Conservation (phyloP, 92 coral and sea anemone genomes). For the Galaxea fascicularis region DNA sequence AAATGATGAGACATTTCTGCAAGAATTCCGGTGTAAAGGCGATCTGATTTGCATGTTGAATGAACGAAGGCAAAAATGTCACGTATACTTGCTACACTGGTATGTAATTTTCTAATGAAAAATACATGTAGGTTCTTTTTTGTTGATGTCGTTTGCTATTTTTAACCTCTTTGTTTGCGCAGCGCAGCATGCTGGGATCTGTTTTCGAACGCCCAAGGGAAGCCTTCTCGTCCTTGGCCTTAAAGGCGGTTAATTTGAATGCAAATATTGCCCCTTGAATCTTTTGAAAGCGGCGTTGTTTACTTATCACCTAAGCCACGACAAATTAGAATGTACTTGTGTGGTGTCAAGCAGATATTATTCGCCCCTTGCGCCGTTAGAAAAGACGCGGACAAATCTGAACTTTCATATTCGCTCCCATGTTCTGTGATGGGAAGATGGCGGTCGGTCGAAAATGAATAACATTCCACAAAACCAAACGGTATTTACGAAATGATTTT, state of each 20-base stretch:
- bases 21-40: neutral
- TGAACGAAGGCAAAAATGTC: neutral
- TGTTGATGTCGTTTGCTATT: neutral
- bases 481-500: neutral
- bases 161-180: neutral
- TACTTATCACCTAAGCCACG: conserved; percentile 49
- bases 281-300: conserved; percentile 36
- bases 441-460: neutral
- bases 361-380: neutral
- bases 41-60: neutral
- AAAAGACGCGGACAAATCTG: conserved; percentile 1
- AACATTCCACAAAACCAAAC: neutral
- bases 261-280: neutral
- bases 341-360: neutral
- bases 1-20: neutral
- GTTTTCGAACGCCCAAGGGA: too few relatives aligned
- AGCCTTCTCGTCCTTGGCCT: neutral
- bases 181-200: conserved; percentile 37
- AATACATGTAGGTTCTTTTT: neutral
- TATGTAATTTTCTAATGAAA: neutral
- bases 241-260: conserved; percentile 41
- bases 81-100: neutral
- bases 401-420: neutral
- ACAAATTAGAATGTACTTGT: conserved; percentile 21
- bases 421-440: neutral